Evolutionary conservation across 2,888 invertebrate species (phyloP).

Genomic region (Drosophila differens): DNA sequence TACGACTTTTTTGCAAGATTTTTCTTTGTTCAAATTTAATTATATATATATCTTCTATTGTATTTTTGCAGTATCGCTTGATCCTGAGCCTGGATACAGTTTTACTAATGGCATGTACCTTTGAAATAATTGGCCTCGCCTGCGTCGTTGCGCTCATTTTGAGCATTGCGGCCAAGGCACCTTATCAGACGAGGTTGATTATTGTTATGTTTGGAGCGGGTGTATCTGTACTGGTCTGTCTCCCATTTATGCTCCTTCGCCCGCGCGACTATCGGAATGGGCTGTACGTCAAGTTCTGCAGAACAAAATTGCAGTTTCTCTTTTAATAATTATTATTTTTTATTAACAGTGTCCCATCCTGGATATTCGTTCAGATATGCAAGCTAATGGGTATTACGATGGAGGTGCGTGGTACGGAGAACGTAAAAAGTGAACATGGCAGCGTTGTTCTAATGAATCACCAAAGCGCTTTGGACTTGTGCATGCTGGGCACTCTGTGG

Average conservation of each 20-base stretch:
- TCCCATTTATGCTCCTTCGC: slow-evolving; percentile 91
- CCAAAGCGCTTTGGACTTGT: slow-evolving; percentile 94
- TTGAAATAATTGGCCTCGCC: slow-evolving; percentile 83
- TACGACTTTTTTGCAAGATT: slow-evolving; percentile 5
- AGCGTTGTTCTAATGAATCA: slow-evolving; percentile 94
- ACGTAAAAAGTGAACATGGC: slow-evolving; percentile 91
- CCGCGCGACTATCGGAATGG: slow-evolving; percentile 92
- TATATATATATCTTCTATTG: background rate
- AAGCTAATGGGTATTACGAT: slow-evolving; percentile 88
- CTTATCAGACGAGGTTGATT: slow-evolving; percentile 90
- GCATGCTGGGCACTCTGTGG: slow-evolving; percentile 86
- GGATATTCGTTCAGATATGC: slow-evolving; percentile 86
- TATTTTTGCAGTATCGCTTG: slow-evolving; percentile 9
- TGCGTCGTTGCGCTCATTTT: slow-evolving; percentile 81
- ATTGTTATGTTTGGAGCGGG: slow-evolving; percentile 88
- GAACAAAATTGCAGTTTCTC: background rate
- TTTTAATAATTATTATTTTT: slow-evolving; percentile 1
- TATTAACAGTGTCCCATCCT: slow-evolving; percentile 89
- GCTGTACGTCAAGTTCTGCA: slow-evolving; percentile 88
- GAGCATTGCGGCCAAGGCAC: slow-evolving; percentile 86
- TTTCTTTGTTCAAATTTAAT: background rate
- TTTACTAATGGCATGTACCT: slow-evolving; percentile 77
- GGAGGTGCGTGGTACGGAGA: slow-evolving; percentile 91
- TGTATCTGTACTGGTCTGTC: slow-evolving; percentile 87
- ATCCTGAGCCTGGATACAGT: background rate